Conservation (phyloP, 2,888 invertebrate genomes). For the Diarsia mendica region DNA sequence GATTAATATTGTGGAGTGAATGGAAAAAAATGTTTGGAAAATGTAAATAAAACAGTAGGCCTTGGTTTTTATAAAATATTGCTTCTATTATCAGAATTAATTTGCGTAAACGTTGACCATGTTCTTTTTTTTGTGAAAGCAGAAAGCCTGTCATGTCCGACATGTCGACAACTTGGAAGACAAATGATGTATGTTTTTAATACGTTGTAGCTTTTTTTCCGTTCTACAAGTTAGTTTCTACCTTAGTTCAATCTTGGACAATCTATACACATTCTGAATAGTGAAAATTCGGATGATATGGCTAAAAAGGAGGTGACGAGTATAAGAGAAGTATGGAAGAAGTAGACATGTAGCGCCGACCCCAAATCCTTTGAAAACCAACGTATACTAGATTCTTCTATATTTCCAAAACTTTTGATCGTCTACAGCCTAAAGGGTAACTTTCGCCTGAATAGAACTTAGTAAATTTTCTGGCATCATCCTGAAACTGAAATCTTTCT, state of each 20-base stretch:
- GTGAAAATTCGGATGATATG: neutral
- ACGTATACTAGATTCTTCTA: neutral
- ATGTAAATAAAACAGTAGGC: conserved; percentile 41
- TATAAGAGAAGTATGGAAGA: no score
- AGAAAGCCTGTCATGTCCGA: conserved; percentile 21
- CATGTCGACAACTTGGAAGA: conserved; percentile 25
- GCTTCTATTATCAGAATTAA: conserved; percentile 18
- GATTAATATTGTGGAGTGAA: conserved; percentile 44
- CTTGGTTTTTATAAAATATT: conserved; percentile 30
- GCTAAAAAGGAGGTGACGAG: no score
- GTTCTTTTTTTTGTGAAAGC: conserved; percentile 31
- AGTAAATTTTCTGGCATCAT: neutral
- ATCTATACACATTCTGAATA: no score
- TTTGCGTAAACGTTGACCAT: conserved; percentile 39
- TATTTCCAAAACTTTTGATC: neutral
- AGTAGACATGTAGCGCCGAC: no score
- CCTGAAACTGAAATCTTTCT: neutral
- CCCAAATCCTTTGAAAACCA: no score
- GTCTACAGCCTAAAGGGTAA: no score
- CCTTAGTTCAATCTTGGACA: neutral
- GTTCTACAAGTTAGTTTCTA: neutral
- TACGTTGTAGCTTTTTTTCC: neutral
- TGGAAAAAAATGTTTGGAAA: conserved; percentile 7
- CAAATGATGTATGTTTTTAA: neutral
- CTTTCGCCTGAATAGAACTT: neutral